A percentile compares a stretch with the other conserved stretches of the same genome.
These are phyloP conservation scores for Ceratothoa steindachneri DNA, from an alignment of 2,888 invertebrate genomes.

Conservation along the genomic window DNA sequence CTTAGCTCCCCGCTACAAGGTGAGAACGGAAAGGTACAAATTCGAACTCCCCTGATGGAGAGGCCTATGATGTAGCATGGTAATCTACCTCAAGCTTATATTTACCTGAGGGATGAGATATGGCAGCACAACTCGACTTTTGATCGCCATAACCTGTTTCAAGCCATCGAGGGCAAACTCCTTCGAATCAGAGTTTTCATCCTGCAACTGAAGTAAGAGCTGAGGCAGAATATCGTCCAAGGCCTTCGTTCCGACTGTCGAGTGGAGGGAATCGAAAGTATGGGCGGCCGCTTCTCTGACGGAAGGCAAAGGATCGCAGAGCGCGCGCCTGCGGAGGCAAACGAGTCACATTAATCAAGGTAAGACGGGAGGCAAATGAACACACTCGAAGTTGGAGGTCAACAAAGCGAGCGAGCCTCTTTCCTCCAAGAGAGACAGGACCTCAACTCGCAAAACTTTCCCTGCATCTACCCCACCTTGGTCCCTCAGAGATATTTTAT, in stretches of 20 bases:
- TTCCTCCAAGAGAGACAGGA: no score
- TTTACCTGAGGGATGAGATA: conserved; percentile 73
- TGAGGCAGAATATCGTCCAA: conserved; percentile 93
- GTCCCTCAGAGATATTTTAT: no score
- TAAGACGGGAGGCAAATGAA: no score
- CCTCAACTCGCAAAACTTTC: no score
- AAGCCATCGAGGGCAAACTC: conserved; percentile 84
- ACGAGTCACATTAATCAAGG: neutral
- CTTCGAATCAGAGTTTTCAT: conserved; percentile 42
- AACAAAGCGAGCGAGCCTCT: no score
- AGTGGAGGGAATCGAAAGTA: conserved; percentile 93
- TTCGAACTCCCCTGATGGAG: no score
- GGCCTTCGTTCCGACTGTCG: conserved; percentile 86
- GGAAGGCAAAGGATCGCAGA: conserved; percentile 88
- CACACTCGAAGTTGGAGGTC: no score
- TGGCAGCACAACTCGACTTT: conserved; percentile 89
- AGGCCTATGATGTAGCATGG: no score
- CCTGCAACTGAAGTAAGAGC: conserved; percentile 72
- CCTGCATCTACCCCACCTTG: no score
- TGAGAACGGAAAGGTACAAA: no score
- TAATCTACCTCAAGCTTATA: no score
- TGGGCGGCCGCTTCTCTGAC: conserved; percentile 90
- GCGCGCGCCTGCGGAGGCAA: conserved; percentile 63
- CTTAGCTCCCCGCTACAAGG: no score
- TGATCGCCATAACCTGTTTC: conserved; percentile 93